phyloP scores from a whole-genome alignment of 2,888 invertebrate species.

The Athetis lepigone region DNA sequence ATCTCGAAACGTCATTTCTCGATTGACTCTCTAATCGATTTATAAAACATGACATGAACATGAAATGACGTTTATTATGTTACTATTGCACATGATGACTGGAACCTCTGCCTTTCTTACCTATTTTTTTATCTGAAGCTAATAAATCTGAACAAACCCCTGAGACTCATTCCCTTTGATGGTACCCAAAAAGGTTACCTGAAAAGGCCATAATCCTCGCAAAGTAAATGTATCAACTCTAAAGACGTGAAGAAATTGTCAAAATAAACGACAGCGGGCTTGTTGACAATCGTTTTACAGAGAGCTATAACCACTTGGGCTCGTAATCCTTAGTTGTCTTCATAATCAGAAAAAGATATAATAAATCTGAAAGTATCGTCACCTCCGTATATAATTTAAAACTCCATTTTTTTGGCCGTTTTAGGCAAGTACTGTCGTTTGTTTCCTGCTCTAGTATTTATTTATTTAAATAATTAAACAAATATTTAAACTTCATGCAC shows the following conservation, averaged over 20 bases:
- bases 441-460: neutral
- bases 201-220: slow-evolving; percentile 8
- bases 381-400: slow-evolving; percentile 1
- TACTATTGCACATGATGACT: neutral
- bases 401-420: neutral
- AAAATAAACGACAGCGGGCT: slow-evolving; percentile 6
- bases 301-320: slow-evolving; percentile 9
- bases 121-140: neutral
- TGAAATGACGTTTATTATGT: too few species aligned
- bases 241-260: slow-evolving; percentile 32
- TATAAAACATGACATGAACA: too few species aligned
- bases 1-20: too few species aligned
- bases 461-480: too few species aligned
- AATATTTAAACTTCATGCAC: too few species aligned
- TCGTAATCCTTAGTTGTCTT: neutral
- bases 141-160: slow-evolving; percentile 3
- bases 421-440: neutral
- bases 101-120: slow-evolving; percentile 3
- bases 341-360: neutral
- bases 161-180: slow-evolving; percentile 2
- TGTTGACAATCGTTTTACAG: neutral
- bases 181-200: slow-evolving; percentile 12
- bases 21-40: too few species aligned
- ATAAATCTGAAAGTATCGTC: slow-evolving; percentile 2
- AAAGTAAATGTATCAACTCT: slow-evolving; percentile 8